Evolutionary conservation across 2,113 vertebrate genomes (phyloP).

Genomic region (Pao palembangensis): DNA sequence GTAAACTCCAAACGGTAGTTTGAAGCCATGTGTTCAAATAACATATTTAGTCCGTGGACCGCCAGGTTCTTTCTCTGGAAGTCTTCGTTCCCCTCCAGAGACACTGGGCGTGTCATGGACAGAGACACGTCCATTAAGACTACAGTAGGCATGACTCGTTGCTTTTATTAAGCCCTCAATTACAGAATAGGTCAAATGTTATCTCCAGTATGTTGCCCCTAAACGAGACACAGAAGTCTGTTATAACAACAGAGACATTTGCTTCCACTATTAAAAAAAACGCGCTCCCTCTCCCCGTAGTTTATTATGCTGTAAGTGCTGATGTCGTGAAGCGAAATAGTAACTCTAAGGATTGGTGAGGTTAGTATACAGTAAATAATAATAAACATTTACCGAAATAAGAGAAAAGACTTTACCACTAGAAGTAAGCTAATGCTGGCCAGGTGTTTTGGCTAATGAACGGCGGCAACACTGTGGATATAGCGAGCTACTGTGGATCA

Average conservation of each 20-base stretch:
- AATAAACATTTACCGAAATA: background rate
- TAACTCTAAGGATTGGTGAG: too few relatives aligned
- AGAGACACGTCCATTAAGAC: constrained; percentile 96
- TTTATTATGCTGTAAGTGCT: background rate
- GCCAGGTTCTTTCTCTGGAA: constrained; percentile 95
- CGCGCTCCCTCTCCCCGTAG: too few relatives aligned
- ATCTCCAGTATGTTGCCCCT: constrained; percentile 1
- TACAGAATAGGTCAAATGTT: background rate
- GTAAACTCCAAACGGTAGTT: constrained; percentile 98
- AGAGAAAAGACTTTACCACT: background rate
- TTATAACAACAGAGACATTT: background rate
- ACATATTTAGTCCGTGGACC: constrained; percentile 92
- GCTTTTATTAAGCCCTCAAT: background rate
- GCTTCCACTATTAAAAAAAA: background rate
- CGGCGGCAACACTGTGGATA: background rate
- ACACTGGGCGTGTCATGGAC: constrained; percentile 96
- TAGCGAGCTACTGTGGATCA: background rate
- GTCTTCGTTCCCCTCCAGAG: constrained; percentile 87
- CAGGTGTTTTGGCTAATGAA: constrained; percentile 6
- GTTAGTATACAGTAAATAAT: background rate
- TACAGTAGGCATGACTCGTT: constrained; percentile 87
- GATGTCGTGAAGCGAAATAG: background rate
- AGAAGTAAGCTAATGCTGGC: constrained; percentile 33
- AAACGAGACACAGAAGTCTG: background rate
- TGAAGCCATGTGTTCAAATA: constrained; percentile 98